Base-by-base conservation (phyloP, 2,113 vertebrate species). In the Lagopus muta region DNA sequence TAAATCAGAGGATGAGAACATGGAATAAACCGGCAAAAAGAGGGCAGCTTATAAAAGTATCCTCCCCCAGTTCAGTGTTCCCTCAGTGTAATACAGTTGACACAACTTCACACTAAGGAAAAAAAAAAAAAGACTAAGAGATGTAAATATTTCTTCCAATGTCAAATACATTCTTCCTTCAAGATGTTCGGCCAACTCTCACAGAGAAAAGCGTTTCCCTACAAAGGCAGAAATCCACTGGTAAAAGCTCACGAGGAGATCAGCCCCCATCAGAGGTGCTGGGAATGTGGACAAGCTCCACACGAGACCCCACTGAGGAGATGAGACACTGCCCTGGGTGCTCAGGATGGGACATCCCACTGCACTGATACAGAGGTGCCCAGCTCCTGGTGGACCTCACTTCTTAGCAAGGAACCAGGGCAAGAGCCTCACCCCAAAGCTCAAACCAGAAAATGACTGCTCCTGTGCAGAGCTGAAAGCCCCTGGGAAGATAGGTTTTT, bases 1-100 rank as follows among this genome's bases (percentile, higher is more conserved):
- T 50, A 92, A 86, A 95, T 92, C 89, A 89, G 54, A 27, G 82
- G 91, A 55, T 91, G 85, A 89, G 95, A 95, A 89, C 91, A 83
- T 55, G 75, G 69, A 95, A 93, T 91, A 95, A 94, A 78, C 82
- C 71, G 76, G 94, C 77, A 94, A 91, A 66, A 87, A 1, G 13
- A 96, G 92, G 87, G 89, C 82, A 88, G 82, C 70, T 86, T 88
- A 88, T 75, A 90, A 50, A 90, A 91, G 74, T 50, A 92, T 77
- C 90, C 76, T 88, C 76, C 88, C 72, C 73, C 86, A 81, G 58
- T 47, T 91, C 65, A 55, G 75, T 12, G 47, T 86, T 93, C 48
- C 69, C 75, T 77, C 61, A 6, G 1, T 58, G 58, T n/a, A 88
- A 83, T 54, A 65, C 0, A 94, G 60, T 61, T 93, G 52, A 67